phyloP scores from a whole-genome alignment of 2,797 vertebrate genomes.

The Pipistrellus pipistrellus region DNA sequence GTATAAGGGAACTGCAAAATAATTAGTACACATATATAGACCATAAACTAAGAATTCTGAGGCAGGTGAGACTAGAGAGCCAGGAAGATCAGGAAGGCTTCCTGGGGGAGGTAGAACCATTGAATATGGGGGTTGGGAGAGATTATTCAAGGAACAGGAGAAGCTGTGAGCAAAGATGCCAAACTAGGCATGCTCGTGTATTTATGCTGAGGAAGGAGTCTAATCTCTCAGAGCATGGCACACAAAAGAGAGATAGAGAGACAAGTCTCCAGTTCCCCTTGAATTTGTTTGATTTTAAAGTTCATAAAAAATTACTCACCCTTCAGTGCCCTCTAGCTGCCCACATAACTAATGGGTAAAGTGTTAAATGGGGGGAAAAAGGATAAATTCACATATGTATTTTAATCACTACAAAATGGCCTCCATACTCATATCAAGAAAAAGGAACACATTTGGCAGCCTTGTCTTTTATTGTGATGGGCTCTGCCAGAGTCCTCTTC shows the following conservation, averaged over 20 bases:
- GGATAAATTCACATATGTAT: conserved; percentile 26
- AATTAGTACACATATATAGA: background rate
- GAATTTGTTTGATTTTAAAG: background rate
- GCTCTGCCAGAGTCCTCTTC: conserved; percentile 32
- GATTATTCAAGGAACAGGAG: background rate
- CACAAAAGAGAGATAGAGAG: background rate
- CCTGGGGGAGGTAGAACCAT: background rate
- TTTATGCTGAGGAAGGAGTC: background rate
- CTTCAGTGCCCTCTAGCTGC: background rate
- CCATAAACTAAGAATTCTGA: background rate
- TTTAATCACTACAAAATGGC: conserved; percentile 20
- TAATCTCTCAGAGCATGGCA: background rate
- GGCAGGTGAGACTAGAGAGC: background rate
- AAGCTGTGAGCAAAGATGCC: background rate
- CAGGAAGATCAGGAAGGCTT: background rate
- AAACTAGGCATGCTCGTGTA: background rate
- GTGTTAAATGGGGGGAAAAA: background rate
- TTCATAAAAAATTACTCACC: background rate
- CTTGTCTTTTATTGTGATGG: background rate
- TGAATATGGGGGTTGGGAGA: background rate
- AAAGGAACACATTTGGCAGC: conserved; percentile 34
- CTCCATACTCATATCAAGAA: background rate
- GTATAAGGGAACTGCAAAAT: background rate
- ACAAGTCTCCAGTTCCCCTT: background rate
- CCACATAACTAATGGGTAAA: background rate